phyloP scores from a whole-genome alignment of 2,888 invertebrate genomes.

The Calameuta idolon region DNA sequence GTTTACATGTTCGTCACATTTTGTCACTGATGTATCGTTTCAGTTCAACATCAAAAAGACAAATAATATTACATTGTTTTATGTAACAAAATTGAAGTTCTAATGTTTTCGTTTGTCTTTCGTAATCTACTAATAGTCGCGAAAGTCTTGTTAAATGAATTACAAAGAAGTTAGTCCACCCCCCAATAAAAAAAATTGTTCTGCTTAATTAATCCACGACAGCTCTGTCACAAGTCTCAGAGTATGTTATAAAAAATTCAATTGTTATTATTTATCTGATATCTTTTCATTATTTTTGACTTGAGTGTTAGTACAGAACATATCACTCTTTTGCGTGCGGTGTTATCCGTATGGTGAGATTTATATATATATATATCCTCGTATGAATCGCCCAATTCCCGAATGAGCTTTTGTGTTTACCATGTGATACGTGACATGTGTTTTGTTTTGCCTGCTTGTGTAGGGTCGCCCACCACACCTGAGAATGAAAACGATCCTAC shows the following conservation, averaged over 20 bases:
- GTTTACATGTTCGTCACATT: slow-evolving; percentile 30
- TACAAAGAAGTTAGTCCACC: background rate
- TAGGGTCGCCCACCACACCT: slow-evolving; percentile 69
- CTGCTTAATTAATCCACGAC: background rate
- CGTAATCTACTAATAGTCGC: background rate
- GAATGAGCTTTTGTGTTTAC: slow-evolving; percentile 61
- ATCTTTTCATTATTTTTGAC: background rate
- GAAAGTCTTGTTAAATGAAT: background rate
- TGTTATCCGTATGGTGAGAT: background rate
- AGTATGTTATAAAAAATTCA: background rate
- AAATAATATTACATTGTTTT: background rate
- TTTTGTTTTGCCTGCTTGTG: slow-evolving; percentile 66
- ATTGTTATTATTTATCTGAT: background rate
- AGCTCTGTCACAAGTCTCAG: background rate
- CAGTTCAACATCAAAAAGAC: background rate
- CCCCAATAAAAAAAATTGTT: background rate
- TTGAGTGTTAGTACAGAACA: too few species aligned
- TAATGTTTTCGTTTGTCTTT: background rate
- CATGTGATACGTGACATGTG: slow-evolving; percentile 65
- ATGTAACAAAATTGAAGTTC: background rate
- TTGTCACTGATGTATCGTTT: background rate
- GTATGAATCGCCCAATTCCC: slow-evolving; percentile 33
- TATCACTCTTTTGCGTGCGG: too few species aligned
- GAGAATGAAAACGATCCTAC: slow-evolving; percentile 69
- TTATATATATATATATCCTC: background rate